phyloP scores from a whole-genome alignment of 2,797 vertebrate species.

The Serranus cabrilla region DNA sequence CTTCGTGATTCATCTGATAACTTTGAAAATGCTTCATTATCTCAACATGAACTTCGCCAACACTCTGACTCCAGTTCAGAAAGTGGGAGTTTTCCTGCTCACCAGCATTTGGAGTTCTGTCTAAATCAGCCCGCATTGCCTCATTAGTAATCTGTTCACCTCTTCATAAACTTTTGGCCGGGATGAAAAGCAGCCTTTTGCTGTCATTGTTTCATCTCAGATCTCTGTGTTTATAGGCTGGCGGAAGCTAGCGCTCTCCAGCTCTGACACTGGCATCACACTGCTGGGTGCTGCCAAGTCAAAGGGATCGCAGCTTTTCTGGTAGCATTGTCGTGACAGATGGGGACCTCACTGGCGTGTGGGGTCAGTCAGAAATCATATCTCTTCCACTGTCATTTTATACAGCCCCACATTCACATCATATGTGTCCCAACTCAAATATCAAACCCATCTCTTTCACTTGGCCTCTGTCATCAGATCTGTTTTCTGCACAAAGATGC shows the following conservation, averaged over 20 bases:
- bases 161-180: conserved; percentile 44
- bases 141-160: conserved; percentile 70
- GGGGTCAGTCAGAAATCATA: conserved; percentile 38
- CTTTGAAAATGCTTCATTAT: conserved; percentile 45
- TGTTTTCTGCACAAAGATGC: not conserved
- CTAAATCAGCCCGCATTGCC: conserved; percentile 30
- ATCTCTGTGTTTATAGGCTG: conserved; percentile 52
- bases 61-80: conserved; percentile 24
- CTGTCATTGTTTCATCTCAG: conserved; percentile 51
- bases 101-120: conserved; percentile 34
- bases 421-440: not conserved
- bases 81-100: conserved; percentile 25
- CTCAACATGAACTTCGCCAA: conserved; percentile 38
- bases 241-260: conserved; percentile 22
- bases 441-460: conserved; percentile 7
- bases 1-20: conserved; percentile 39
- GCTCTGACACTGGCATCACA: conserved; percentile 34
- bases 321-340: conserved; percentile 20
- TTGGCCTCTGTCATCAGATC: not conserved
- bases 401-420: not conserved
- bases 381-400: conserved; percentile 17
- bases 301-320: conserved; percentile 41
- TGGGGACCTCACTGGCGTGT: conserved; percentile 3
- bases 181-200: conserved; percentile 49
- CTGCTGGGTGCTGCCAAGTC: conserved; percentile 44